These are phyloP conservation scores for Scolopax mira DNA, from an alignment of 2,113 vertebrate genomes.

Conservation along the genomic window DNA sequence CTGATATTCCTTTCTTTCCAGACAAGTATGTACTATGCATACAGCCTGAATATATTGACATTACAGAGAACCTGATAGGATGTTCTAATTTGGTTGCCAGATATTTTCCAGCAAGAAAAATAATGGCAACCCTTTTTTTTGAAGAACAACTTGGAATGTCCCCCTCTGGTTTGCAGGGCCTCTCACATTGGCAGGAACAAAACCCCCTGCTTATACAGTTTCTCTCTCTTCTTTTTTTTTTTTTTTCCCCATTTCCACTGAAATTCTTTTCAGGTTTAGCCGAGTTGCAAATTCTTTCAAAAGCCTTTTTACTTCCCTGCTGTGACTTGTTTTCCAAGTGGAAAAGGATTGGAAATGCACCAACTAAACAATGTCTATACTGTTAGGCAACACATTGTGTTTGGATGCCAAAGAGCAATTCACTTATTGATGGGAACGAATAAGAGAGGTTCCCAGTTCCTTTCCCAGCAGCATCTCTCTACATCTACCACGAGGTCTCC, in stretches of 20 bases:
- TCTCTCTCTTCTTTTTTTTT: background rate
- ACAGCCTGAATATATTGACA: background rate
- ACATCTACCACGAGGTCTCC: too few species aligned
- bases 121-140: background rate
- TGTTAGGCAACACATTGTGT: background rate
- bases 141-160: background rate
- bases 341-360: background rate
- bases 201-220: background rate
- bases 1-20: background rate
- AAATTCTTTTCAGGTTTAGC: constrained; percentile 31
- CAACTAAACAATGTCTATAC: background rate
- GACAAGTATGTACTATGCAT: background rate
- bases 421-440: background rate
- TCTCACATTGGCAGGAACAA: background rate
- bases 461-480: background rate
- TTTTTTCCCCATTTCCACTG: background rate
- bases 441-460: background rate
- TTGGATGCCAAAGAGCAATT: background rate
- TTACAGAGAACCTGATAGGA: background rate
- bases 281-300: background rate
- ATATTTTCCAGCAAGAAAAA: background rate
- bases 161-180: background rate
- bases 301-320: background rate
- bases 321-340: background rate
- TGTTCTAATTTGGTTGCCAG: background rate